phyloP scores from a whole-genome alignment of 30 jellyfish, hydroid and myxozoan species.

The Cassiopea andromeda region DNA sequence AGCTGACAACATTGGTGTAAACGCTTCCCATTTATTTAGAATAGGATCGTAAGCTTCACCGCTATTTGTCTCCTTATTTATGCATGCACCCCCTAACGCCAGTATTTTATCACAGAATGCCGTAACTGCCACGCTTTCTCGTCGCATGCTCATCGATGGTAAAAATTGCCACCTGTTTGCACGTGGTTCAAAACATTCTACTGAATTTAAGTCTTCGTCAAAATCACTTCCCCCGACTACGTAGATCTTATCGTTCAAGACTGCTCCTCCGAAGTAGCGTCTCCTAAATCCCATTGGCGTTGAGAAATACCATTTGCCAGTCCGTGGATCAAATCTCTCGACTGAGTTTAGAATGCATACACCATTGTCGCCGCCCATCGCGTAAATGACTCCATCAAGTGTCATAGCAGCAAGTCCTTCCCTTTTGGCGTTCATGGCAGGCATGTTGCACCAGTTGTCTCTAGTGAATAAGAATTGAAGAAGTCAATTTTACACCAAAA shows the following conservation, averaged over 20 bases:
- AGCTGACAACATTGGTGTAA: constrained; percentile 47
- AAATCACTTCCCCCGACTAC: constrained; percentile 80
- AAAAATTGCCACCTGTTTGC: constrained; percentile 81
- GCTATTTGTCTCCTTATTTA: constrained; percentile 57
- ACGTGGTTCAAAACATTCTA: constrained; percentile 79
- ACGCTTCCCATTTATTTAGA: constrained; percentile 73
- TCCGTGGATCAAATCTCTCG: constrained; percentile 78
- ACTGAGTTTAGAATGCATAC: constrained; percentile 76
- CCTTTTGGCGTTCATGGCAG: constrained; percentile 70
- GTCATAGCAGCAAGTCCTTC: constrained; percentile 78
- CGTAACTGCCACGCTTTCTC: constrained; percentile 83
- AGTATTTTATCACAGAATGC: constrained; percentile 56
- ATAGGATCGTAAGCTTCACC: constrained; percentile 76
- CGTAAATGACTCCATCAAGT: constrained; percentile 65
- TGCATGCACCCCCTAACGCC: constrained; percentile 83
- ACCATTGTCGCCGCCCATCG: constrained; percentile 88
- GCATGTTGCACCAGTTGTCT: constrained; percentile 72
- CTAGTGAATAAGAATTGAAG: constrained; percentile 14
- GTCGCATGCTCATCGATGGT: constrained; percentile 75
- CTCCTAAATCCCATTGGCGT: constrained; percentile 81
- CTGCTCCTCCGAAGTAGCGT: constrained; percentile 78
- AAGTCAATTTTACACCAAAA: neutral
- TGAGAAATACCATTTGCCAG: constrained; percentile 75
- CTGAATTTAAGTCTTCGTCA: constrained; percentile 69
- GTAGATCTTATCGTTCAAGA: constrained; percentile 52